Evolutionary conservation across 2,797 vertebrate genomes (phyloP), one percentile per base, ranked within the genome.

Genomic region (Sparidentex hasta): DNA sequence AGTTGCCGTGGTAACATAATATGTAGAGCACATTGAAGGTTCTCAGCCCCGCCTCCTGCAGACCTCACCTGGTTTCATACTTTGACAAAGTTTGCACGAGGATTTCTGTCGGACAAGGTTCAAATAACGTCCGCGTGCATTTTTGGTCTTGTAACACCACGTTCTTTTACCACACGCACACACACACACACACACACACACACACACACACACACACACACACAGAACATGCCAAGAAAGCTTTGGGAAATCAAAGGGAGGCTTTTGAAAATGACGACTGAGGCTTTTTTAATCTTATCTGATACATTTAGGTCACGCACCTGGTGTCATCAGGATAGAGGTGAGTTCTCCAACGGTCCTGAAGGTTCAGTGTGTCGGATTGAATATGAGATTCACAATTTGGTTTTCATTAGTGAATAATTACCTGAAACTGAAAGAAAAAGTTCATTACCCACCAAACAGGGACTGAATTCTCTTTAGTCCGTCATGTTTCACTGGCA

Each of bases 1-100:
- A 70, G 88, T 93, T 90, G 76, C 87, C 27, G 1, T 80, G 81
- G 89, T 59, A 90, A 91, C 90, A 93, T 89, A 90, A 92, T 61
- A 92, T 84, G 81, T 65, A 47, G 69, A 75, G 71, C 82, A 69
- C 21, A 48, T 23, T 67, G 74, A 51, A 54, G 59, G 57, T 27
- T 78, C 64, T 48, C 70, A 74, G 74, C 77, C 54, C 71, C 69
- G 12, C 86, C 87, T 47, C 62, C n/a, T 18, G 11, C 38, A 64
- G 64, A 64, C 74, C 84, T 90, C 86, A 89, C 84, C 84, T 90
- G 85, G 64, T 65, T 65, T 83, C 51, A 75, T 33, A 59, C 48
- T 81, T 67, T 48, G 55, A 70, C 55, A 81, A 63, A 71, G 77
- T 84, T 80, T 81, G 74, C 66, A 46, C 3, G 65, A 58, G 71